Conservation (phyloP, 2,113 vertebrate species). For the Megaceryle torquata region DNA sequence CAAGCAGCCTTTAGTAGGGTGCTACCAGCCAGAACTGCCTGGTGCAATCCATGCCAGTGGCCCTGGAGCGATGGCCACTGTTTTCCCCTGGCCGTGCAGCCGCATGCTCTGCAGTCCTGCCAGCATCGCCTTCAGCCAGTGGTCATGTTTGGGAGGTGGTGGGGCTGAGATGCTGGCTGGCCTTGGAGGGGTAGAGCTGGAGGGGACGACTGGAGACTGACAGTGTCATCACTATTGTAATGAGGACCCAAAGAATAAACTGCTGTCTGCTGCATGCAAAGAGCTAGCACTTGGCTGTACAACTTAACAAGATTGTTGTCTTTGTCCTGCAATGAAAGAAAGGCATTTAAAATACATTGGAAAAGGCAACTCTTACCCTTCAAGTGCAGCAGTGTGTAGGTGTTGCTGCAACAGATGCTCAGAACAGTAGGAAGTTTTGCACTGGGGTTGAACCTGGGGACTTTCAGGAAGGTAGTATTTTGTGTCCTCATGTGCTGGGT, state of each 20-base stretch:
- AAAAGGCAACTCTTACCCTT: background rate
- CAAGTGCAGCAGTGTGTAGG: background rate
- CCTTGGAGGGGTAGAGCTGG: background rate
- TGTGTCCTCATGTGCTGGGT: background rate
- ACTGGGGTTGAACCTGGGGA: background rate
- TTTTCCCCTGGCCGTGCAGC: background rate
- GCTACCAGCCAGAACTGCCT: background rate
- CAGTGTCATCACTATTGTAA: rapidly evolving
- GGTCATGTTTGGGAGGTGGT: rapidly evolving
- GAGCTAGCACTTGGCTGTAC: background rate
- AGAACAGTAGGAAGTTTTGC: background rate
- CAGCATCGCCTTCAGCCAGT: background rate
- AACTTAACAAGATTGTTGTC: background rate
- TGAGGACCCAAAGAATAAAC: background rate
- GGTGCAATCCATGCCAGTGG: background rate
- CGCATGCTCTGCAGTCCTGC: rapidly evolving
- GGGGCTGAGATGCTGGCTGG: background rate
- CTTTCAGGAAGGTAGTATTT: background rate
- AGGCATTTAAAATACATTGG: background rate
- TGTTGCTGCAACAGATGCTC: background rate
- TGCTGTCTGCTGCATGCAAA: background rate
- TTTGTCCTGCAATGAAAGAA: background rate
- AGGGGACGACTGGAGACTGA: background rate
- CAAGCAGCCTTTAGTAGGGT: rapidly evolving
- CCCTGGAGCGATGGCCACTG: background rate